These are phyloP conservation scores for Nibea coibor DNA, from an alignment of 2,113 vertebrate species.

Conservation along the genomic window DNA sequence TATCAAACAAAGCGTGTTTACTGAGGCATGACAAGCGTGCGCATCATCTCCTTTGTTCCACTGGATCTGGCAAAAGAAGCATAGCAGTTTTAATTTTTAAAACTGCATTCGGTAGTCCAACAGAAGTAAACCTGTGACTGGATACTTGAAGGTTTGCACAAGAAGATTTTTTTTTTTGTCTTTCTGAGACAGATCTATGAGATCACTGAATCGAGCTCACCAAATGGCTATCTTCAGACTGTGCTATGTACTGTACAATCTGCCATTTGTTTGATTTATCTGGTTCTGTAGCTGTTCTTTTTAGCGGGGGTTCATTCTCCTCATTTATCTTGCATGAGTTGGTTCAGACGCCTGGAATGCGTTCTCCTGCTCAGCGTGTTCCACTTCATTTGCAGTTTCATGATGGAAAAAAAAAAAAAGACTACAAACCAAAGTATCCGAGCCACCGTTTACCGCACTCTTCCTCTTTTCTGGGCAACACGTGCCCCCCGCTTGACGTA, in stretches of 20 bases:
- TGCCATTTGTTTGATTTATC: slow-evolving; percentile 7
- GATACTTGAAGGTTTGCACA: neutral
- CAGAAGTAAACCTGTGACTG: neutral
- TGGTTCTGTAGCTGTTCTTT: neutral
- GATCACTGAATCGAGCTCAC: neutral
- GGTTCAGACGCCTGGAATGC: slow-evolving; percentile 17
- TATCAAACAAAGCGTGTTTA: slow-evolving; percentile 15
- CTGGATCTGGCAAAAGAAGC: neutral
- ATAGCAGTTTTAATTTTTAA: neutral
- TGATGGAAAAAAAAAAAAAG: slow-evolving; percentile 12
- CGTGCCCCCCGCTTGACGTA: slow-evolving; percentile 29
- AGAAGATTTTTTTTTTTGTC: neutral
- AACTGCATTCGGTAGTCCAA: slow-evolving; percentile 11
- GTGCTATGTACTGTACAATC: neutral
- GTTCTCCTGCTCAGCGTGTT: slow-evolving; percentile 30
- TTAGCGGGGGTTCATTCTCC: slow-evolving; percentile 8
- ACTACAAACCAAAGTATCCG: neutral
- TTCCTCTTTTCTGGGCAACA: slow-evolving; percentile 29
- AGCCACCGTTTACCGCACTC: neutral
- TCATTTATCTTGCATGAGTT: slow-evolving; percentile 33
- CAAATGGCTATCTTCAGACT: neutral
- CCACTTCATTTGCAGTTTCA: slow-evolving; percentile 29
- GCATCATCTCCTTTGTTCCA: slow-evolving; percentile 1
- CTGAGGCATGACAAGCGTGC: neutral
- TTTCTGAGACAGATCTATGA: neutral